phyloP scores from a whole-genome alignment of 2,888 invertebrate species.

The Tillus elongatus region DNA sequence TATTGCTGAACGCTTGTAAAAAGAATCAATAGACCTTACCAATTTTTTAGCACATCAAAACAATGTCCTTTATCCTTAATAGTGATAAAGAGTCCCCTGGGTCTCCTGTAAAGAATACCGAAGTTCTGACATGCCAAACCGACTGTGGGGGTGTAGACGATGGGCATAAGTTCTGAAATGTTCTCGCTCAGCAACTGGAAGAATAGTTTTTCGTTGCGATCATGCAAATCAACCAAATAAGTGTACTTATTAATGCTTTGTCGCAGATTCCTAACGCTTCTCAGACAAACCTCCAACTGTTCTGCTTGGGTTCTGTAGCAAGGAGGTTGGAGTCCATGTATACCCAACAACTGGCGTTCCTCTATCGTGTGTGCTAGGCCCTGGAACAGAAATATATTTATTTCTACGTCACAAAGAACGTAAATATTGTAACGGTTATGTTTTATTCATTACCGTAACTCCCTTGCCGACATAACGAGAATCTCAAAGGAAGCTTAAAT shows the following conservation, averaged over 20 bases:
- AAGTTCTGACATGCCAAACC: slow-evolving; percentile 95
- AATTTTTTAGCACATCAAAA: slow-evolving; percentile 84
- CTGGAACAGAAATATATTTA: too few species aligned
- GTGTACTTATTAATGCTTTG: slow-evolving; percentile 94
- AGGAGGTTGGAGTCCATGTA: slow-evolving; percentile 94
- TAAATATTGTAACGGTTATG: too few species aligned
- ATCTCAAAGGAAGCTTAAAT: too few species aligned
- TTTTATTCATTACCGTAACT: too few species aligned
- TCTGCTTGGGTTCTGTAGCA: slow-evolving; percentile 90
- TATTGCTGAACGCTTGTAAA: too few species aligned
- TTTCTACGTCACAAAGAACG: too few species aligned
- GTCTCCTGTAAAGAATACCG: slow-evolving; percentile 87
- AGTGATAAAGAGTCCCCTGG: slow-evolving; percentile 91
- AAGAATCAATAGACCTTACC: too few species aligned
- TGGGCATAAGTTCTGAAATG: slow-evolving; percentile 89
- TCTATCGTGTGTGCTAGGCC: slow-evolving; percentile 92
- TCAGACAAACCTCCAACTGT: slow-evolving; percentile 82
- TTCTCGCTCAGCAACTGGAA: slow-evolving; percentile 87
- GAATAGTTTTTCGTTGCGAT: slow-evolving; percentile 94
- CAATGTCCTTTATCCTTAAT: slow-evolving; percentile 91
- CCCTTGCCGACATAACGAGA: too few species aligned
- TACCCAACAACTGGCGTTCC: slow-evolving; percentile 91
- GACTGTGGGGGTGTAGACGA: slow-evolving; percentile 97
- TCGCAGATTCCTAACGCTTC: slow-evolving; percentile 81
- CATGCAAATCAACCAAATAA: slow-evolving; percentile 87